These are phyloP conservation scores for Kryptolebias marmoratus DNA, from an alignment of 2,113 vertebrate species.

Conservation along the genomic window DNA sequence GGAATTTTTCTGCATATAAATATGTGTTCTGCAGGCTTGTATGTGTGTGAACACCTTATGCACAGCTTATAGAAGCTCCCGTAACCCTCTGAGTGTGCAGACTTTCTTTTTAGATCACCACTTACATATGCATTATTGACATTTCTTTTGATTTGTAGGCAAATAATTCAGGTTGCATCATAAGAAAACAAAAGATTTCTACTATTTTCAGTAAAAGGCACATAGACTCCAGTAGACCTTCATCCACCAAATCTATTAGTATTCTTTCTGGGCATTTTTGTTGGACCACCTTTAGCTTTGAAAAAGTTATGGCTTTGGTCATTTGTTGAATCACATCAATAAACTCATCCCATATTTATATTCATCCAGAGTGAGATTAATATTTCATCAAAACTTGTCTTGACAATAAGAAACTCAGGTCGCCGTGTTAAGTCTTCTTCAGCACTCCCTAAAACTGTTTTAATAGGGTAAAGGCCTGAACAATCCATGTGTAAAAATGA, in stretches of 20 bases:
- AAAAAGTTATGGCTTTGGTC: neutral
- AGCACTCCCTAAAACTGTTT: neutral
- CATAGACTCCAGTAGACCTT: neutral
- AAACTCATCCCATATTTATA: neutral
- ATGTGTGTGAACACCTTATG: neutral
- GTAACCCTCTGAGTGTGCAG: neutral
- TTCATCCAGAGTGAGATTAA: neutral
- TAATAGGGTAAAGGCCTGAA: neutral
- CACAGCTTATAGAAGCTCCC: too few relatives aligned
- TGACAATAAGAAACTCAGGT: neutral
- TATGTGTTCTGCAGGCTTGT: neutral
- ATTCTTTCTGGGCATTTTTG: neutral
- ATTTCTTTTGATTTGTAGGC: neutral
- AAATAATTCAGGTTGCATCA: neutral
- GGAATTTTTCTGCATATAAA: neutral
- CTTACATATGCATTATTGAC: neutral
- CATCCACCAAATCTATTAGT: neutral
- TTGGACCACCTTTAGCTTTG: neutral
- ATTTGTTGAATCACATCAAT: neutral
- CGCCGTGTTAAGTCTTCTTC: neutral
- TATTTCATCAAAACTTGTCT: neutral
- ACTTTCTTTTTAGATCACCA: neutral
- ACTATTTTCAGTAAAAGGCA: neutral
- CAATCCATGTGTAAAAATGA: conserved; percentile 4
- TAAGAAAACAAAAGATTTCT: neutral